These are phyloP conservation scores for Telmatochromis sp. DNA, from an alignment of 2,113 vertebrate species.

Conservation along the genomic window DNA sequence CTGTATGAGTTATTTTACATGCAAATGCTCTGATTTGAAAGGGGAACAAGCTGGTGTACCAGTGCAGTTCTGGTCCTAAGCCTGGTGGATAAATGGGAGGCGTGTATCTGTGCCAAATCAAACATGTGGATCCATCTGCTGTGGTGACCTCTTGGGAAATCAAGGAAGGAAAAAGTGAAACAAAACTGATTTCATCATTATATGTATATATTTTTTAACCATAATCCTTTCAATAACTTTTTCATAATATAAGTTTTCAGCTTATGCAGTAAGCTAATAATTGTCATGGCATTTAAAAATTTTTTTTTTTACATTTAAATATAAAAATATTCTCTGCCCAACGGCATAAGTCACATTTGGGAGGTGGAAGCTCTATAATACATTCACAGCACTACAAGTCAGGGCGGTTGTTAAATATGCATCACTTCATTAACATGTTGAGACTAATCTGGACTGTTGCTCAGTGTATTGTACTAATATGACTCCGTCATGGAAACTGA, in stretches of 20 bases:
- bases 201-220: background rate
- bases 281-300: fast-evolving
- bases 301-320: background rate
- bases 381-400: background rate
- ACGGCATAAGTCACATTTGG: background rate
- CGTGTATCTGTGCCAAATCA: background rate
- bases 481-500: background rate
- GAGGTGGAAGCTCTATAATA: background rate
- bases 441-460: background rate
- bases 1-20: background rate
- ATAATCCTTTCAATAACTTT: background rate
- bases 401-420: background rate
- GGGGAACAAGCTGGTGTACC: background rate
- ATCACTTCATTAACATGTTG: background rate
- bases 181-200: background rate
- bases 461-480: background rate
- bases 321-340: background rate
- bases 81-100: background rate
- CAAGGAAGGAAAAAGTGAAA: background rate
- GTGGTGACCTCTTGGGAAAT: background rate
- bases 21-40: background rate
- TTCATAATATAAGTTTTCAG: background rate
- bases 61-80: background rate
- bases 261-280: background rate
- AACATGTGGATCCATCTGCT: background rate